Percentiles rank a stretch among this genome's conserved stretches.
phyloP scores from a whole-genome alignment of 1,140 invertebrate genomes.

The Leptoteleia sp. region DNA sequence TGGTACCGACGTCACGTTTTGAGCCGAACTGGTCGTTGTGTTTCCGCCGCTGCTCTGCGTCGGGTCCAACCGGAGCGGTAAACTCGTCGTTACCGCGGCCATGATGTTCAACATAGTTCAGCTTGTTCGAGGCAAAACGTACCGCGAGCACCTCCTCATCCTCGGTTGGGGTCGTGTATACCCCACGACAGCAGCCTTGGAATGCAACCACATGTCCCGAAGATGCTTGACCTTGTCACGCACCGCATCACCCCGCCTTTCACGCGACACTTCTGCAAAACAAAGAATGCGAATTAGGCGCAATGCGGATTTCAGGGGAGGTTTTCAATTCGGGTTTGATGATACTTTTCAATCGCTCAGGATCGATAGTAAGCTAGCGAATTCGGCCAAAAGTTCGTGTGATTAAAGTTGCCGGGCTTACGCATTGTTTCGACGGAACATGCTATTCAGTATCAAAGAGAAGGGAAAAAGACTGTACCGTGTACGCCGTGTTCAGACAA shows the following conservation, averaged over 20 bases:
- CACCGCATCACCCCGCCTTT: conserved; percentile 10
- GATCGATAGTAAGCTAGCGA: not conserved
- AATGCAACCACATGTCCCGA: not conserved
- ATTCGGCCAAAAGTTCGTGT: no score
- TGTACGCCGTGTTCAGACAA: no score
- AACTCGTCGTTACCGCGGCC: conserved; percentile 74
- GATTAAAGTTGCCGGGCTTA: no score
- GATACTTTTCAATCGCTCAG: not conserved
- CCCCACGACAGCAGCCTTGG: not conserved
- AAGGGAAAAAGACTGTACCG: no score
- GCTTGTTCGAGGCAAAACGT: conserved; percentile 8
- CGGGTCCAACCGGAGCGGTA: conserved; percentile 70
- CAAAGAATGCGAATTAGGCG: not conserved
- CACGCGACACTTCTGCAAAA: conserved; percentile 22
- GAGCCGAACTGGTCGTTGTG: conserved; percentile 40
- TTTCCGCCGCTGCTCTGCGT: conserved; percentile 61
- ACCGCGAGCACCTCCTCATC: conserved; percentile 29
- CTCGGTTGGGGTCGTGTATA: not conserved
- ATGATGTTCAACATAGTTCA: conserved; percentile 76
- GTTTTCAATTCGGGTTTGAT: not conserved
- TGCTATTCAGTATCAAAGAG: no score
- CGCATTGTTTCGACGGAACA: no score
- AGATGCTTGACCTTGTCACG: not conserved
- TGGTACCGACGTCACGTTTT: conserved; percentile 71
- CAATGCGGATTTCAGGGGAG: not conserved